Evolutionary conservation across 2,797 vertebrate species (phyloP), one percentile per base, ranked within the genome.

Genomic region (Dicrostonyx torquatus): DNA sequence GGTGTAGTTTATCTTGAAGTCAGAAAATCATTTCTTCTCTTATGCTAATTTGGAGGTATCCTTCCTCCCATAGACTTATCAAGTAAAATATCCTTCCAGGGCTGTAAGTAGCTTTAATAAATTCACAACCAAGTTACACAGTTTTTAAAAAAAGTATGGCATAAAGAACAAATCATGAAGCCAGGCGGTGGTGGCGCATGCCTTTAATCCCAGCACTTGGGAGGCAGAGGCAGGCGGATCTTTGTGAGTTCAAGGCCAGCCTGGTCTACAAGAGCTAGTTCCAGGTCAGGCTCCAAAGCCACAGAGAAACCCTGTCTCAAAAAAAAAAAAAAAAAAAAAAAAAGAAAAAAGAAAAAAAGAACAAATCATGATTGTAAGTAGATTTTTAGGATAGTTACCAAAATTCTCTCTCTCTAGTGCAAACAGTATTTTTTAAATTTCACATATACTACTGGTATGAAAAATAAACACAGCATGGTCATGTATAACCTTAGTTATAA

Each of bases 11-110:
- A 90, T 86, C 84, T 95, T 91, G 29, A 90, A 95, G 37, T 83
- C 0, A 6, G 76, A 95, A 95, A 94, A 95, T 95, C 73, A 90
- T 88, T 97, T 97, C 93, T 94, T 94, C n/a, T 89, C 48, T 90
- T 90, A 92, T 58, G 73, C 70, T 95, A 94, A 90, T 93, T 90
- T 91, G 75, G 18, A 93, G 29, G 53, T 82, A 79, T 3, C 6
- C 13, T 93, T 91, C 58, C 45, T 95, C 58, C 53, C 73, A 70
- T n/a, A 79, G 76, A 91, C 94, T 92, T 94, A 90, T 64, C 37
- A 92, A 92, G 31, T 83, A 93, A 94, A 95, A 87, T 43, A 78
- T 91, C 93, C 34, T 87, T 79, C 50, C 15, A 83, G 10, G 70
- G 9, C 62, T 10, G 17, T 82, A 90, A 93, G 26, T 64, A 89